phyloP scores from a whole-genome alignment of 2,113 vertebrate species.

The Oplegnathus fasciatus region DNA sequence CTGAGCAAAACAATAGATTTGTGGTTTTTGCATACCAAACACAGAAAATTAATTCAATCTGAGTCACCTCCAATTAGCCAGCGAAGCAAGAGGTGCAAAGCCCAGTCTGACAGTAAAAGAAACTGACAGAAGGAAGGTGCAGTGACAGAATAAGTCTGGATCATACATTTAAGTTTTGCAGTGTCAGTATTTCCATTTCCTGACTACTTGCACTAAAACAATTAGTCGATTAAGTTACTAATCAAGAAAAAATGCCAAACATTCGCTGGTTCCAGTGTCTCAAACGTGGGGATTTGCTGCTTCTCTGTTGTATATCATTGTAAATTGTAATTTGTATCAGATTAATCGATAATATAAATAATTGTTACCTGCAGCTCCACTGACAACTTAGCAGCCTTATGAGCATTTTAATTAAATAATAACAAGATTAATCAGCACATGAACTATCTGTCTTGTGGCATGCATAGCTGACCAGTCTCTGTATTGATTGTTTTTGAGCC shows the following conservation, averaged over 20 bases:
- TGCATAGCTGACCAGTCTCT: slow-evolving; percentile 29
- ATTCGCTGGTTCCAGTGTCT: not conserved
- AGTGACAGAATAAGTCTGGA: slow-evolving; percentile 11
- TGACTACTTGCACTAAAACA: not conserved
- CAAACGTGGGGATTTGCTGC: not conserved
- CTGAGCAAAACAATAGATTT: slow-evolving; percentile 45
- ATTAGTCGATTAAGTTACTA: not conserved
- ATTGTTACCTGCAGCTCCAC: slow-evolving; percentile 5
- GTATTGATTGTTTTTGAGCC: slow-evolving; percentile 49
- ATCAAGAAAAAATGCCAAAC: not conserved
- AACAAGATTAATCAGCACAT: slow-evolving; percentile 35
- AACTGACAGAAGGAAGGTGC: slow-evolving; percentile 29
- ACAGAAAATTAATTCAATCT: slow-evolving; percentile 67
- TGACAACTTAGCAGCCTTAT: slow-evolving; percentile 13
- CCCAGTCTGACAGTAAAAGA: slow-evolving; percentile 45
- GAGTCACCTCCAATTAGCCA: slow-evolving; percentile 56
- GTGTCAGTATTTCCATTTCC: not conserved
- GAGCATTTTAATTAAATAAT: slow-evolving; percentile 50
- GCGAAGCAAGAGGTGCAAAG: slow-evolving; percentile 45
- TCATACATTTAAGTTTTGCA: slow-evolving; percentile 7
- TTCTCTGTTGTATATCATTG: not conserved
- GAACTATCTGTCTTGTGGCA: slow-evolving; percentile 21
- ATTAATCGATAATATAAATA: slow-evolving; percentile 11
- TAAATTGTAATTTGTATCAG: not conserved
- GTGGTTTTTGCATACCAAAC: slow-evolving; percentile 53